Conservation (phyloP, 2,888 invertebrate species). For the Tipula lateralis region DNA sequence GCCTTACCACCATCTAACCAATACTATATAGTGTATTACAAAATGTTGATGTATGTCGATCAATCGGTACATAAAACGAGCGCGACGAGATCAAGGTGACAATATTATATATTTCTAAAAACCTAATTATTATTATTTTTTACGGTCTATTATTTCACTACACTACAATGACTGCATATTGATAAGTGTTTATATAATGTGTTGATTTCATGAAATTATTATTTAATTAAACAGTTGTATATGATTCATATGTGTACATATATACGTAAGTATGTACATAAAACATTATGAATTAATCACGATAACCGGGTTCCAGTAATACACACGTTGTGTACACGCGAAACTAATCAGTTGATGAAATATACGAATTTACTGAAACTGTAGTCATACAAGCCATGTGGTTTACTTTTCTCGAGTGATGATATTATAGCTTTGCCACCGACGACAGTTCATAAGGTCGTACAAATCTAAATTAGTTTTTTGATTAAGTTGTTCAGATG, state of each 20-base stretch:
- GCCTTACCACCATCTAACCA: not conserved
- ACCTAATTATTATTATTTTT: not conserved
- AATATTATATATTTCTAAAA: not conserved
- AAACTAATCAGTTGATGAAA: not conserved
- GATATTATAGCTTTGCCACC: not conserved
- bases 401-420: not conserved
- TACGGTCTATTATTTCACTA: not conserved
- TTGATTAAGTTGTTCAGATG: not conserved
- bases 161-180: constrained; percentile 19
- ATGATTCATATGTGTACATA: not conserved
- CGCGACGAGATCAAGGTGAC: not conserved
- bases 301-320: not conserved
- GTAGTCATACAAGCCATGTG: not conserved
- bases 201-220: not conserved
- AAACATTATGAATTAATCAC: not conserved
- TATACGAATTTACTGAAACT: not conserved
- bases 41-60: not conserved
- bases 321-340: not conserved
- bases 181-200: constrained; percentile 14
- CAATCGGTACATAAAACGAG: not conserved
- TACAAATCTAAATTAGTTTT: not conserved
- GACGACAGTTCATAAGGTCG: not conserved
- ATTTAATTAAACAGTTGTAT: not conserved
- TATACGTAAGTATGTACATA: too few relatives aligned
- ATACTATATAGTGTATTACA: not conserved